Evolutionary conservation across 2,797 vertebrate species (phyloP), one percentile per base, ranked within the genome.

Genomic region (Phoxinus dragarum): DNA sequence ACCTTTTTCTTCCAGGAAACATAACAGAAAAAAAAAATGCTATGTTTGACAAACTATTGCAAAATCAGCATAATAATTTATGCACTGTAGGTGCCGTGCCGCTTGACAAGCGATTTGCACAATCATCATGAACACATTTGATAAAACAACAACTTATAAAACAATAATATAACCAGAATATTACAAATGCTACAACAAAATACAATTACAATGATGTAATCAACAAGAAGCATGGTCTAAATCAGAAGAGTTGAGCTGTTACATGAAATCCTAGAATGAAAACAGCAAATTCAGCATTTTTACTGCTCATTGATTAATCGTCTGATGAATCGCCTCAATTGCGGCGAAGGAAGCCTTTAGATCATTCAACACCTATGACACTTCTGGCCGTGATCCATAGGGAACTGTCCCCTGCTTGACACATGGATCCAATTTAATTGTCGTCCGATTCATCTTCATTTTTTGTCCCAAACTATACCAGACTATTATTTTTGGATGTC

Each of bases 371-470:
- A 66, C 23, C 84, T 78, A 68, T 67, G 73, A 76, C 73, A 68
- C 44, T 54, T 59, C 68, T 38, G 14, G 8, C 34, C 34, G 40
- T 74, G 84, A 85, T 85, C 77, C 69, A 80, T 74, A 42, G 77
- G 44, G 56, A 80, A 40, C 44, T 42, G 54, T 85, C 44, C 44
- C 4, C 31, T 74, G 16, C 34, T 52, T 66, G 77, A 74, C 68
- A 52, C 34, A 66, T 42, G 77, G 68, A 74, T 54, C 84, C 84
- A 80, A 85, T 85, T 85, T 80, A 42, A 64, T 40, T 66, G 54
- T 74, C 4, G 21, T 73, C 68, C 14, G 34, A 85, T 85, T 85
- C 56, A 74, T 85, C 77, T 85, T 85, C 77, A 85, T 80, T 85
- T 85, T 82, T 80, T 40, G 69, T 21, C 23, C 11, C 56, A 74